These are phyloP conservation scores for Heptranchias perlo DNA, from an alignment of 2,113 vertebrate species.

Conservation along the genomic window DNA sequence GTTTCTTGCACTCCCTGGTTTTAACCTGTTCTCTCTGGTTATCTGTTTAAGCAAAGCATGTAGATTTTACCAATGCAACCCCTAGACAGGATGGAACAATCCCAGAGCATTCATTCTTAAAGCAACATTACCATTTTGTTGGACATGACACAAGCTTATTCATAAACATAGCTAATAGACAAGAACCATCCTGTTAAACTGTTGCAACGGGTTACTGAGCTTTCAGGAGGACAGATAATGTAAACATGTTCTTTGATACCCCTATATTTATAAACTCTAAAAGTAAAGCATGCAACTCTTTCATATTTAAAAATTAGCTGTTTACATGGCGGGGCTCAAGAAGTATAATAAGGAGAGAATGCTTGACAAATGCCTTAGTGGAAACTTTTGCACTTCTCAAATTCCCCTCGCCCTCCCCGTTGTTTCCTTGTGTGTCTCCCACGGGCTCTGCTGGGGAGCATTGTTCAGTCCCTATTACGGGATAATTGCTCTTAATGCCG, in stretches of 20 bases:
- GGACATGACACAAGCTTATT: background rate
- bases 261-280: background rate
- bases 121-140: background rate
- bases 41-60: background rate
- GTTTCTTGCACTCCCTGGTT: background rate
- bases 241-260: background rate
- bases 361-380: background rate
- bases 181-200: background rate
- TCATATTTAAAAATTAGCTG: background rate
- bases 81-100: background rate
- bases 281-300: background rate
- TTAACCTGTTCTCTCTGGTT: background rate
- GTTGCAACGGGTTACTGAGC: background rate
- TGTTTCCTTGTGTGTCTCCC: background rate
- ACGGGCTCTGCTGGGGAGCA: background rate
- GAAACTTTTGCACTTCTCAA: background rate
- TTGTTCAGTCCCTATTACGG: background rate
- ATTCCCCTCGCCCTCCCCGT: background rate
- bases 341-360: background rate
- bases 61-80: background rate
- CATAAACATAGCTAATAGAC: background rate
- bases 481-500: background rate
- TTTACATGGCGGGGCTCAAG: background rate
- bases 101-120: background rate
- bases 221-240: background rate